phyloP scores from a whole-genome alignment of 2,113 vertebrate genomes.

The Rana temporaria region DNA sequence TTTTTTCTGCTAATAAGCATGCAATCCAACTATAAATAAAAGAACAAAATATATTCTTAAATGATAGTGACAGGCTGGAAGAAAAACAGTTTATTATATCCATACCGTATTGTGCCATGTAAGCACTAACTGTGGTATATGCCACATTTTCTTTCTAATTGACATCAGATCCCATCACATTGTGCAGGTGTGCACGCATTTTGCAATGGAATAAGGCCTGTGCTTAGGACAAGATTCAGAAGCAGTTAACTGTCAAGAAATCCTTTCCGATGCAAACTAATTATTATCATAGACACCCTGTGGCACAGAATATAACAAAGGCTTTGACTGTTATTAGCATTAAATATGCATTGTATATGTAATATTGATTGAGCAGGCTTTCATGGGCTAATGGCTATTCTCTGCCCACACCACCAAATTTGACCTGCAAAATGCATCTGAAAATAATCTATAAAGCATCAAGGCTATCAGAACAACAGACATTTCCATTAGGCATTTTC shows the following conservation, averaged over 20 bases:
- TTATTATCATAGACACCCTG: slow-evolving; percentile 38
- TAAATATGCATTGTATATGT: slow-evolving; percentile 56
- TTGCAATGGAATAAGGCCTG: neutral
- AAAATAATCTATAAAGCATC: slow-evolving; percentile 45
- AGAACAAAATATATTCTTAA: neutral
- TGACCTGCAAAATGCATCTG: slow-evolving; percentile 33
- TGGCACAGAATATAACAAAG: slow-evolving; percentile 49
- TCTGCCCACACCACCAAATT: slow-evolving; percentile 41
- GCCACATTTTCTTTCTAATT: neutral
- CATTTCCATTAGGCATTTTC: slow-evolving; percentile 39
- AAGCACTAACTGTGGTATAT: slow-evolving; percentile 2
- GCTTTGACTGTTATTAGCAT: slow-evolving; percentile 52
- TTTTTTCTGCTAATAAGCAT: neutral
- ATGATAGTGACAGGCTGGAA: neutral
- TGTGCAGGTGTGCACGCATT: neutral
- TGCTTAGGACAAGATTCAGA: neutral
- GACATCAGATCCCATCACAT: neutral
- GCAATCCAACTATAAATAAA: neutral
- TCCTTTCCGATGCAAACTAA: slow-evolving; percentile 43
- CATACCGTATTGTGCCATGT: neutral
- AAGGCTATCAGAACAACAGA: slow-evolving; percentile 34
- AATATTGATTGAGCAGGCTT: slow-evolving; percentile 50
- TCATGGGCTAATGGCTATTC: slow-evolving; percentile 47
- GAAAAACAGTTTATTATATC: slow-evolving; percentile 2
- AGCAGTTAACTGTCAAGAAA: slow-evolving; percentile 42